Conservation (phyloP, 2,888 invertebrate species). For the Drosophila rubida region DNA sequence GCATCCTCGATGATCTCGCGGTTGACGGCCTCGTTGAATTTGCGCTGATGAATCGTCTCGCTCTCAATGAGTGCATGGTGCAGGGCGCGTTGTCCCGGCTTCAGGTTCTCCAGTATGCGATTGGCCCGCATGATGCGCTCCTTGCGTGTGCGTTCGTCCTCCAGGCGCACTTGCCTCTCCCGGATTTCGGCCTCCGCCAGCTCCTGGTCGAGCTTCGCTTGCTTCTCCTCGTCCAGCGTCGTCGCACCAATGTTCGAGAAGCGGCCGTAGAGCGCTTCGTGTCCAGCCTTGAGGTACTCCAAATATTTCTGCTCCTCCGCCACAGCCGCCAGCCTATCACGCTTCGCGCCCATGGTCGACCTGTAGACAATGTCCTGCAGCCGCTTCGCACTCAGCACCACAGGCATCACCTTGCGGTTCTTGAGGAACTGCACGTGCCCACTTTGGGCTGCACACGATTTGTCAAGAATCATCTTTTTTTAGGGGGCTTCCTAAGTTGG, state of each 20-base stretch:
- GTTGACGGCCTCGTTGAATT: slow-evolving; percentile 47
- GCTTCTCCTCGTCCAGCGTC: slow-evolving; percentile 9
- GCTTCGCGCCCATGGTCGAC: slow-evolving; percentile 37
- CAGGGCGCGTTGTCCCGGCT: slow-evolving; percentile 51
- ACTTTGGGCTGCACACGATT: slow-evolving; percentile 13
- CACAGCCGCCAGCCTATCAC: slow-evolving; percentile 13
- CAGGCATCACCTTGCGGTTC: slow-evolving; percentile 35
- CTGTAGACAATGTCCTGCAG: slow-evolving; percentile 51
- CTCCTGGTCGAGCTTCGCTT: background rate
- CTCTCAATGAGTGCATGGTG: slow-evolving; percentile 49
- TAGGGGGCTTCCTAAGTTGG: background rate
- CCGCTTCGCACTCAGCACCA: slow-evolving; percentile 56
- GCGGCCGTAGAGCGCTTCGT: slow-evolving; percentile 36
- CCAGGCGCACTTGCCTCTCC: slow-evolving; percentile 3
- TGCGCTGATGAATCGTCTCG: slow-evolving; percentile 48
- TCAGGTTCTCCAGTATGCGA: slow-evolving; percentile 49
- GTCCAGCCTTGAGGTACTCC: slow-evolving; percentile 60
- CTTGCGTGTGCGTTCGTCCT: slow-evolving; percentile 48
- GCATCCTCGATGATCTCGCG: slow-evolving; percentile 45
- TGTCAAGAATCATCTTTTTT: slow-evolving; percentile 15
- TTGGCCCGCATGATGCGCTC: slow-evolving; percentile 58
- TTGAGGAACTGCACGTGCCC: slow-evolving; percentile 14
- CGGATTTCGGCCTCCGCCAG: slow-evolving; percentile 13
- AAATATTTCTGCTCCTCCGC: slow-evolving; percentile 57
- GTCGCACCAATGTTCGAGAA: slow-evolving; percentile 47